A percentile compares a stretch with the other conserved stretches of the same genome.
Evolutionary conservation across 1,140 invertebrate species (phyloP).

Genomic region (Hypsibius dujardini): DNA sequence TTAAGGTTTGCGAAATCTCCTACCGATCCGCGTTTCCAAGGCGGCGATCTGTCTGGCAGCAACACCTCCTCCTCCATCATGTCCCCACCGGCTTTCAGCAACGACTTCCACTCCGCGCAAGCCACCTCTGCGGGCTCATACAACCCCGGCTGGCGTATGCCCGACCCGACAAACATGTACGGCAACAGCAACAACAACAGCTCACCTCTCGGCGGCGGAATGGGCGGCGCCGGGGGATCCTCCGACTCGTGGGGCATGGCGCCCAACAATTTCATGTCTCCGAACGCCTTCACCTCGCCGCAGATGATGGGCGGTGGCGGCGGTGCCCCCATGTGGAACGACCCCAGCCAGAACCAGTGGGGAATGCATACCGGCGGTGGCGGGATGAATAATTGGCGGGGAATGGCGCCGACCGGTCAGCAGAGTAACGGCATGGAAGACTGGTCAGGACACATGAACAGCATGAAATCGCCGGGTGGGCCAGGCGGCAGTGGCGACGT

Average conservation of each 20-base stretch:
- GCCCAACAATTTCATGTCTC: not conserved
- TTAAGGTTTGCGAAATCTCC: not conserved
- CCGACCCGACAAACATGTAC: not conserved
- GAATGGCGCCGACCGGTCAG: not conserved
- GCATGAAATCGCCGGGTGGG: not conserved
- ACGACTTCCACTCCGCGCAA: not conserved
- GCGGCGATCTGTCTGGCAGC: not conserved
- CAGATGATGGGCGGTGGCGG: not conserved
- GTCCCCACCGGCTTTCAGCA: not conserved
- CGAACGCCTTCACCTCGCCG: not conserved
- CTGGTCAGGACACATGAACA: not conserved
- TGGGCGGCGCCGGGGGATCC: not conserved
- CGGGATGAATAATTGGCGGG: not conserved
- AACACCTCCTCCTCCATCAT: not conserved
- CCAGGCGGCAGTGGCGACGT: not conserved
- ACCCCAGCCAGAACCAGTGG: not conserved
- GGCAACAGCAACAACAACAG: not conserved
- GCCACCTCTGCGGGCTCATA: not conserved
- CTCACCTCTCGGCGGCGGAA: not conserved
- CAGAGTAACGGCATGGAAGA: not conserved
- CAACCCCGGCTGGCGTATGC: not conserved
- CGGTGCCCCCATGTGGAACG: not conserved
- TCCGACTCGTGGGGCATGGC: not conserved
- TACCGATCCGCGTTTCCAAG: slow-evolving; percentile 4
- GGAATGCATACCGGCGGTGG: not conserved